Conservation (phyloP, 2,888 invertebrate genomes). For the Chironomus tentans region DNA sequence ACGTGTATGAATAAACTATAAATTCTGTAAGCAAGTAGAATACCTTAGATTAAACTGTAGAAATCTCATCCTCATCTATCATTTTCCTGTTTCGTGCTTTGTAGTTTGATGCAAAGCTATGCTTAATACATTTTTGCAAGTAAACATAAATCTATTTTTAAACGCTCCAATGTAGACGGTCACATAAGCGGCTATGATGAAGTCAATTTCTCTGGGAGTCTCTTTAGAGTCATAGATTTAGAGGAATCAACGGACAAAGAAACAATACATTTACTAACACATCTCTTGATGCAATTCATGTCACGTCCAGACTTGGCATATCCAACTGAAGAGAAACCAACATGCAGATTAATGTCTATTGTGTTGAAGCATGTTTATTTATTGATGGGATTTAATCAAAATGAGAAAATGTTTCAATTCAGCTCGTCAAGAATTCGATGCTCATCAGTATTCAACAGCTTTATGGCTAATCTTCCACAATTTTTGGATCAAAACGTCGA, state of each 20-base stretch:
- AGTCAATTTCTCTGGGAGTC: constrained; percentile 62
- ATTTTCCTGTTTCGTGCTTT: not conserved
- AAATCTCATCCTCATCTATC: not conserved
- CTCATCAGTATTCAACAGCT: constrained; percentile 93
- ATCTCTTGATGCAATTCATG: constrained; percentile 94
- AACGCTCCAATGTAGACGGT: constrained; percentile 50
- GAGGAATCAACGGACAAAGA: constrained; percentile 86
- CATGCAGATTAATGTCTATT: constrained; percentile 70
- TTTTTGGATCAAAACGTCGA: constrained; percentile 91
- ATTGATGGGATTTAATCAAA: constrained; percentile 84
- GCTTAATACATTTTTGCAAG: not conserved
- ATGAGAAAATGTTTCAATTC: constrained; percentile 85
- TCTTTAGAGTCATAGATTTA: constrained; percentile 82
- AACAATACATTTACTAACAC: constrained; percentile 87
- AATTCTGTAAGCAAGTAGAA: not conserved
- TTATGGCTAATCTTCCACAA: constrained; percentile 86
- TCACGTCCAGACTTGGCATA: constrained; percentile 73
- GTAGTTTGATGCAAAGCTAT: not conserved
- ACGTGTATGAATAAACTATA: not conserved
- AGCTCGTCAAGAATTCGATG: constrained; percentile 77
- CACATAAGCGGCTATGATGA: constrained; percentile 76
- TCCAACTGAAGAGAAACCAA: constrained; percentile 76
- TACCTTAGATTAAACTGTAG: not conserved
- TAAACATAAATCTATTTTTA: not conserved
- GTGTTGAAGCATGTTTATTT: constrained; percentile 87